Evolutionary conservation across 1,140 invertebrate species (phyloP).

Genomic region (Bombus cullumanus): DNA sequence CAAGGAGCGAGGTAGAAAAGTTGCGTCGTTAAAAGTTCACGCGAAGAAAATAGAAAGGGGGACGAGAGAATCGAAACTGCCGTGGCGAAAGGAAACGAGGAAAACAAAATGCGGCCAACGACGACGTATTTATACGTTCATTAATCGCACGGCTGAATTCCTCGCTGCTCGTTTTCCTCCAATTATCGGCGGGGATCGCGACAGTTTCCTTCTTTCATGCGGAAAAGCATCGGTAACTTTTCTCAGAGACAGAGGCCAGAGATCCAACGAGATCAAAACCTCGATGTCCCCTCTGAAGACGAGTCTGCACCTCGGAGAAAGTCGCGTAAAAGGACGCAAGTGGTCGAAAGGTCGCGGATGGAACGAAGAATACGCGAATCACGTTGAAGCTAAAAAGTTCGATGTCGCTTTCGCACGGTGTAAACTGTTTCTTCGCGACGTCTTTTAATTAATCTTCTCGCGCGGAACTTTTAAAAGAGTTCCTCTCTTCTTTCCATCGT

Average conservation of each 20-base stretch:
- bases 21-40: slow-evolving; percentile 34
- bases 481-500: no score
- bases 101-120: not conserved
- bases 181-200: not conserved
- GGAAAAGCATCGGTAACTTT: not conserved
- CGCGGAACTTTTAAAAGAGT: not conserved
- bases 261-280: not conserved
- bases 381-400: slow-evolving; percentile 6
- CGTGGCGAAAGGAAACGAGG: not conserved
- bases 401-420: not conserved
- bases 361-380: not conserved
- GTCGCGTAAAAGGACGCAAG: not conserved
- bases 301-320: no score
- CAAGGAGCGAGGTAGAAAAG: slow-evolving; percentile 14
- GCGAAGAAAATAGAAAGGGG: not conserved
- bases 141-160: not conserved
- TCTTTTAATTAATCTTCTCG: slow-evolving; percentile 37
- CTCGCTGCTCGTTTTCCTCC: not conserved
- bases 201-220: not conserved
- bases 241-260: not conserved
- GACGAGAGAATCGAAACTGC: not conserved
- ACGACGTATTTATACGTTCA: slow-evolving; percentile 26
- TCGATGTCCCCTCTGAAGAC: not conserved
- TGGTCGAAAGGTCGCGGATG: not conserved
- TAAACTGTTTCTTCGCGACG: slow-evolving; percentile 19